Conservation (phyloP, 2,797 vertebrate genomes). For the Hoplostethus atlanticus region DNA sequence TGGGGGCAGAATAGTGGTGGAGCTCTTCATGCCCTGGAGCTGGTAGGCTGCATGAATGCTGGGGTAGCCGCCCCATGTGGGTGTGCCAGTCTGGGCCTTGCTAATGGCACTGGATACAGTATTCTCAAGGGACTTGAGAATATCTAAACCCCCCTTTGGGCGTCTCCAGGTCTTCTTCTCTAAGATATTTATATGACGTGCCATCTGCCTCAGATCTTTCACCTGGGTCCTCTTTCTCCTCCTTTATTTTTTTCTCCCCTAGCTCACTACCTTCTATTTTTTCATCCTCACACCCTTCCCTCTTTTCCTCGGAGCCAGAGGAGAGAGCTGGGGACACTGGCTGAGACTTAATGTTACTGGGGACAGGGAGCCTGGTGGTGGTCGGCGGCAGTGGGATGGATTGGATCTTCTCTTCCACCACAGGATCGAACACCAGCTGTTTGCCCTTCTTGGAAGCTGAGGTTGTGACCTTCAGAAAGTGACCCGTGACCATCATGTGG, state of each 20-base stretch:
- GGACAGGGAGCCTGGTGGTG: slow-evolving; percentile 91
- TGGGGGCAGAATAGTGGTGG: slow-evolving; percentile 76
- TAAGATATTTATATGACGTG: slow-evolving; percentile 95
- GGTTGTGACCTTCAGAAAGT: slow-evolving; percentile 98
- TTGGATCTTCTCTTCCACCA: slow-evolving; percentile 98
- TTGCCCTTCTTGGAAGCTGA: slow-evolving; percentile 99
- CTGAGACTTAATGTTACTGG: slow-evolving; percentile 90
- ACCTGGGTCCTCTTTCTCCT: slow-evolving; percentile 91
- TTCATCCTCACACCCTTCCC: slow-evolving; percentile 86
- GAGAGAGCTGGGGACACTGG: slow-evolving; percentile 91
- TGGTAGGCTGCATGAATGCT: slow-evolving; percentile 99
- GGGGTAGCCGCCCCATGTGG: slow-evolving; percentile 98
- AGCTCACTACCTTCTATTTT: slow-evolving; percentile 81
- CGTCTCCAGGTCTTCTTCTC: slow-evolving; percentile 96
- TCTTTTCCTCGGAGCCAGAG: slow-evolving; percentile 89
- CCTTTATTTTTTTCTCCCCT: slow-evolving; percentile 92
- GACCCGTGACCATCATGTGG: slow-evolving; percentile 99
- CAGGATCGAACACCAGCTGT: slow-evolving; percentile 95
- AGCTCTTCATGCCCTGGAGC: slow-evolving; percentile 92
- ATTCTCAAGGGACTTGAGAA: slow-evolving; percentile 98
- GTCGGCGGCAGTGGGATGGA: slow-evolving; percentile 97
- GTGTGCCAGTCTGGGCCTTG: slow-evolving; percentile 98
- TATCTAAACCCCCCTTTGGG: slow-evolving; percentile 97
- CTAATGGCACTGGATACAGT: slow-evolving; percentile 98
- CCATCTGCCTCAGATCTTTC: slow-evolving; percentile 79